Conservation (phyloP, 2,113 vertebrate genomes). For the Peromyscus polionotus region DNA sequence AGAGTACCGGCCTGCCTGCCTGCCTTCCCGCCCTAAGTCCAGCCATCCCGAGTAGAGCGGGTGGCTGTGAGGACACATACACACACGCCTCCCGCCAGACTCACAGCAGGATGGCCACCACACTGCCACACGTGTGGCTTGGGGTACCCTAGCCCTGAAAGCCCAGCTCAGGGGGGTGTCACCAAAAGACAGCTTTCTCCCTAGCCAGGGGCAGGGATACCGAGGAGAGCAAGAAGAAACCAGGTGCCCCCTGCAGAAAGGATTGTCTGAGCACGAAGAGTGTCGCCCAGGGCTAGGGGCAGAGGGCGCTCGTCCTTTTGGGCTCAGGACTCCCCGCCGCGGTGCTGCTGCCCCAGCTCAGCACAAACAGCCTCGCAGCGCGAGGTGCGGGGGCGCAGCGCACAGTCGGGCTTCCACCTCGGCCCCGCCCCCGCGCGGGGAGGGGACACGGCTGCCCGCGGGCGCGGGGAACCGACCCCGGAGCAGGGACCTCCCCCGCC, state of each 20-base stretch:
- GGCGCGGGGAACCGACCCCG: conserved; percentile 58
- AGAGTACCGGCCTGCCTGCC: too few relatives aligned
- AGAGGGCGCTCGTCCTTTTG: conserved; percentile 71
- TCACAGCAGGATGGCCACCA: neutral
- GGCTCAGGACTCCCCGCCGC: conserved; percentile 59
- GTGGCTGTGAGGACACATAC: neutral
- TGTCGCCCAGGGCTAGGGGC: conserved; percentile 51
- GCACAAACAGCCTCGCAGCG: conserved; percentile 67
- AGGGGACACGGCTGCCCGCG: conserved; percentile 53
- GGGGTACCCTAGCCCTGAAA: neutral
- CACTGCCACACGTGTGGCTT: conserved; percentile 11
- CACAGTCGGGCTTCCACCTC: conserved; percentile 30
- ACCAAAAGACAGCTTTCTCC: conserved; percentile 44
- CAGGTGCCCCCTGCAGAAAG: neutral
- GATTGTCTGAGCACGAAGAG: neutral
- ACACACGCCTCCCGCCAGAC: neutral
- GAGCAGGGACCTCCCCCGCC: conserved; percentile 31
- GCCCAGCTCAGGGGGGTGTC: neutral
- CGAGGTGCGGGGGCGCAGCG: conserved; percentile 74
- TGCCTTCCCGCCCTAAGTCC: neutral
- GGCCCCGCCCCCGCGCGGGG: conserved; percentile 70
- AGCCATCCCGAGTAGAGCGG: neutral
- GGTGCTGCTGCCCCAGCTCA: conserved; percentile 32
- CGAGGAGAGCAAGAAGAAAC: neutral
- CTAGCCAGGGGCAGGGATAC: neutral